These are phyloP conservation scores for Alfaro cultratus DNA, from an alignment of 2,797 vertebrate genomes.

Conservation along the genomic window DNA sequence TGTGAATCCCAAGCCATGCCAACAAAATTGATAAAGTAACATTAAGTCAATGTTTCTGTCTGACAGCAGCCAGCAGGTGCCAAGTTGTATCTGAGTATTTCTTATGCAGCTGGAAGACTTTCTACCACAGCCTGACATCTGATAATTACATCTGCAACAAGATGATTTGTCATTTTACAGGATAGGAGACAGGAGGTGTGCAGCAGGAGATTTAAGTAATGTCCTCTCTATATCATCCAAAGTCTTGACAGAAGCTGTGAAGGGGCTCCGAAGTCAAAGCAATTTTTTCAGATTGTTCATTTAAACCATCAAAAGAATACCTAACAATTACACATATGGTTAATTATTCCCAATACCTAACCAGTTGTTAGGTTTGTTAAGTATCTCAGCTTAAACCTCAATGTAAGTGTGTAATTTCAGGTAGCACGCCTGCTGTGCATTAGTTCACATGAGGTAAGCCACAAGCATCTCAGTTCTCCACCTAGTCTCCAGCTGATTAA, in stretches of 20 bases:
- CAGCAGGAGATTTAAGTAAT: conserved; percentile 35
- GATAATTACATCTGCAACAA: conserved; percentile 33
- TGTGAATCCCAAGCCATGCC: conserved; percentile 36
- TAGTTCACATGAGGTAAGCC: neutral
- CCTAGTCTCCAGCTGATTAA: conserved; percentile 73
- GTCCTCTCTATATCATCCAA: conserved; percentile 32
- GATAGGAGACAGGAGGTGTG: conserved; percentile 30
- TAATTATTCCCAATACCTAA: neutral
- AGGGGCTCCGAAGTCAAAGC: conserved; percentile 44
- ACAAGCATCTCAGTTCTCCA: conserved; percentile 78
- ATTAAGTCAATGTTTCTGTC: conserved; percentile 45
- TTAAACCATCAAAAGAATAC: neutral
- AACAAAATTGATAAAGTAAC: conserved; percentile 29
- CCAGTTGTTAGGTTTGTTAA: neutral
- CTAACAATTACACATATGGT: conserved; percentile 1
- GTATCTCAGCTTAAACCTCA: conserved; percentile 5
- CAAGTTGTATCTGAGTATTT: conserved; percentile 15
- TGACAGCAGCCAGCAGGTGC: conserved; percentile 28
- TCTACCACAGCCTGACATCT: conserved; percentile 44
- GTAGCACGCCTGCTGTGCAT: neutral
- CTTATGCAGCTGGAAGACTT: conserved; percentile 20
- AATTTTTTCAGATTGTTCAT: conserved; percentile 20
- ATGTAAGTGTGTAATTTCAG: neutral
- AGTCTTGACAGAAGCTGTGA: conserved; percentile 25
- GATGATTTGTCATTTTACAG: conserved; percentile 47